These are phyloP conservation scores for Upupa epops DNA, from an alignment of 2,113 vertebrate species.

Conservation along the genomic window DNA sequence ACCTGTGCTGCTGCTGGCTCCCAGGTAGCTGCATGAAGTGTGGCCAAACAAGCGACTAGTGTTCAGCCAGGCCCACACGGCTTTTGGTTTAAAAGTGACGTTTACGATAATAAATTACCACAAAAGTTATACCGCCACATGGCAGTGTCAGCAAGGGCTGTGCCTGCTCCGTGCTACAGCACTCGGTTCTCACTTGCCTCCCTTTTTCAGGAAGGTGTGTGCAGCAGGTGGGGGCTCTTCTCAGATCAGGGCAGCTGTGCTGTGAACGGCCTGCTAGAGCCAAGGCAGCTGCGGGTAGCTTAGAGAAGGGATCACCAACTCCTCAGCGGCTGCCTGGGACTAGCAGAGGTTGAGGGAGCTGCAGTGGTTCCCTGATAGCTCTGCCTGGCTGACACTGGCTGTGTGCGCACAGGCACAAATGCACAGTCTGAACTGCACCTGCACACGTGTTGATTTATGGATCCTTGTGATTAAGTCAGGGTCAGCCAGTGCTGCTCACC, in stretches of 20 bases:
- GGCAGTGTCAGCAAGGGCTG: not conserved
- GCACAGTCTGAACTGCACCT: conserved; percentile 12
- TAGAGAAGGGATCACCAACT: not conserved
- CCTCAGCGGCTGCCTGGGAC: not conserved
- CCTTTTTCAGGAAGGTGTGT: not conserved
- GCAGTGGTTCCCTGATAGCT: not conserved
- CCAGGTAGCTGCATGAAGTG: not conserved
- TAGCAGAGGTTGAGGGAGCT: not conserved
- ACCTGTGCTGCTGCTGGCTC: not conserved
- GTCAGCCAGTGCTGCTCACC: not conserved
- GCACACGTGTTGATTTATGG: not conserved
- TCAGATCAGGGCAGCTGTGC: not conserved
- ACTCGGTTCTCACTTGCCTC: not conserved
- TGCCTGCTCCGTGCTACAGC: not conserved
- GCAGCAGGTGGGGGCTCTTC: not conserved
- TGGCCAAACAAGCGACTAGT: not conserved
- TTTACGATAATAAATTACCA: not conserved
- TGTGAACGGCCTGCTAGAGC: not conserved
- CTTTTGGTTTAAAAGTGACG: not conserved
- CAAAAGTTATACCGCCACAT: not conserved
- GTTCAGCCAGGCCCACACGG: not conserved
- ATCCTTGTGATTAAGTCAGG: not conserved
- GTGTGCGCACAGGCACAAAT: not conserved
- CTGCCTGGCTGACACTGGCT: not conserved
- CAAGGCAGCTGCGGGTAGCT: not conserved